phyloP scores from a whole-genome alignment of 2,113 vertebrate species.

The Sphyrna mokarran region DNA sequence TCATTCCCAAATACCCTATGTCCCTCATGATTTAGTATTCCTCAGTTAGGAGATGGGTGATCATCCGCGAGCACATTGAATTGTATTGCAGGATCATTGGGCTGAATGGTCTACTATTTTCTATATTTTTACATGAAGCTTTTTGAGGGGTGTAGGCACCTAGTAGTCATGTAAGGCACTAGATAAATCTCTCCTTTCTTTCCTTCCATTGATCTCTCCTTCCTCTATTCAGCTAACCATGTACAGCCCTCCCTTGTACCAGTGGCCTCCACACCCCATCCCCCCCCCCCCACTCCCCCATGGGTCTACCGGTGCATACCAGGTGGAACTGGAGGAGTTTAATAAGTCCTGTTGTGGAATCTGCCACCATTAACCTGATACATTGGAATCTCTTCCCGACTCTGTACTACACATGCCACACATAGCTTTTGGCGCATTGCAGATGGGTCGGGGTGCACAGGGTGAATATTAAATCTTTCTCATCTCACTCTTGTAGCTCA shows the following conservation, averaged over 20 bases:
- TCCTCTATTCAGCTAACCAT: background rate
- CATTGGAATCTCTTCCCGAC: background rate
- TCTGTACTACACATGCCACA: background rate
- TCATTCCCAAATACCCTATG: too few species aligned
- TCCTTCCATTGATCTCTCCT: background rate
- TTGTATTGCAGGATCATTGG: too few species aligned
- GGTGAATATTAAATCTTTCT: background rate
- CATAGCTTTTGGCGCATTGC: background rate
- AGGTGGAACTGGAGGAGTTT: background rate
- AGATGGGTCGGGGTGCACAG: background rate
- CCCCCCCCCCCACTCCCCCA: too few species aligned
- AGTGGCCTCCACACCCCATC: accelerated
- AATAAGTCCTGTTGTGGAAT: background rate
- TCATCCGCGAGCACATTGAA: too few species aligned
- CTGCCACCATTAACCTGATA: background rate
- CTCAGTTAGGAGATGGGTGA: too few species aligned
- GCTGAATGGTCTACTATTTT: too few species aligned
- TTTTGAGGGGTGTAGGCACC: too few species aligned
- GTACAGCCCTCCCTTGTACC: background rate
- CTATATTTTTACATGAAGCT: background rate
- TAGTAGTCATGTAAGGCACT: too few species aligned
- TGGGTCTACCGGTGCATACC: background rate
- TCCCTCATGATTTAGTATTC: too few species aligned
- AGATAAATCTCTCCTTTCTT: too few species aligned
- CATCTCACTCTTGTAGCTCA: background rate